Evolutionary conservation across 2,888 invertebrate genomes (phyloP), one percentile per base, ranked within the genome.

Genomic region (Drosophila mulleri): DNA sequence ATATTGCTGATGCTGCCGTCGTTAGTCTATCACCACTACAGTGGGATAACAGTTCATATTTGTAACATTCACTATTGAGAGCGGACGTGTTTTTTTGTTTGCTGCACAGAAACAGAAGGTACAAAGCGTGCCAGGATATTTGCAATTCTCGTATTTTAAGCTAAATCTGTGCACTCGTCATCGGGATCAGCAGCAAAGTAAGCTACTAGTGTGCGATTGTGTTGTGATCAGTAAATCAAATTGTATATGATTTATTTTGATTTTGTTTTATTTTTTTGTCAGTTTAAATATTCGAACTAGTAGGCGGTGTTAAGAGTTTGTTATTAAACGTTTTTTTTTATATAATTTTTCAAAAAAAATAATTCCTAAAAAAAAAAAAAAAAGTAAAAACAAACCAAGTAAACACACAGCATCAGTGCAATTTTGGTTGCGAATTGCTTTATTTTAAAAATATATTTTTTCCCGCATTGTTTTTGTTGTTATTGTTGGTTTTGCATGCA

Each of bases 41-140:
- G 35, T 61, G 60, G 45, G 67, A 52, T 57, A 68, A 73, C 68
- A 68, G 73, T 69, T 74, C 77, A 75, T 77, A 77, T 77, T 77
- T 77, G 75, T 75, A 67, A 75, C 67, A 72, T 63, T 67, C 78
- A 72, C 58, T 65, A 66, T 57, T 67, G 72, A 72, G 76, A 80
- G 62, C 78, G 78, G 78, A 78, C 80, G 78, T 80, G 76, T 65
- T 80, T 64, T 64, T 62, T 78, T 67, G 71, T 66, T 75, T 79
- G 80, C 80, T 80, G 78, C 80, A 65, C 73, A 56, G 53, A 61
- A 60, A 45, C 45, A 56, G 73, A 77, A 78, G 69, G 78, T 78
- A 70, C 78, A 61, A 56, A 78, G 75, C 80, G 78, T 78, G 80
- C 61, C 75, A 77, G 80, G 77, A 77, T 77, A 64, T 78, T 78